Percentiles rank a stretch among this genome's conserved stretches.
Conservation (phyloP, 2,888 invertebrate genomes). For the Heliconius sara region DNA sequence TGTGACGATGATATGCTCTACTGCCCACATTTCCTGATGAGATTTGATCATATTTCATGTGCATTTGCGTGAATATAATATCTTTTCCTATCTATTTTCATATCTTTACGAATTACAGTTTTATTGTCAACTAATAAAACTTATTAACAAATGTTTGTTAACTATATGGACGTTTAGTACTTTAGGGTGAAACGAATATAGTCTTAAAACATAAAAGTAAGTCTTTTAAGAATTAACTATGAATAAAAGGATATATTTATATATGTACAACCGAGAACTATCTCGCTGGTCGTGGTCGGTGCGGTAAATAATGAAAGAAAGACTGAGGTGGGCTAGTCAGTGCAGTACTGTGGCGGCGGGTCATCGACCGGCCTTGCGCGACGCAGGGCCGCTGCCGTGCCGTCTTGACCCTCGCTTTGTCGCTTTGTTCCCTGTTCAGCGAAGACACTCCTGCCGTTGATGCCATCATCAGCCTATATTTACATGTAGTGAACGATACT, state of each 20-base stretch:
- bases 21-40: constrained; percentile 49
- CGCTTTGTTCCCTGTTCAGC: constrained; percentile 65
- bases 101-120: not conserved
- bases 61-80: constrained; percentile 5
- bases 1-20: constrained; percentile 51
- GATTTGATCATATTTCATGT: constrained; percentile 39
- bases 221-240: not conserved
- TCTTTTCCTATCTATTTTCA: not conserved
- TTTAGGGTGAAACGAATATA: not conserved
- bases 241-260: not conserved
- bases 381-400: constrained; percentile 61
- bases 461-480: constrained; percentile 55
- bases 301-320: constrained; percentile 54
- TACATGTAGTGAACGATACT: constrained; percentile 48
- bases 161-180: not conserved
- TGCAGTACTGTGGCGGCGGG: constrained; percentile 62
- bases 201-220: not conserved
- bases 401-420: constrained; percentile 74
- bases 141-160: not conserved
- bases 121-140: not conserved
- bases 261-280: not conserved
- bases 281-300: constrained; percentile 15
- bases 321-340: constrained; percentile 59
- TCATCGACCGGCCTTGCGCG: constrained; percentile 82
- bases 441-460: constrained; percentile 50